Base-by-base conservation (phyloP, 2,113 vertebrate species). In the Seriola aureovittata region DNA sequence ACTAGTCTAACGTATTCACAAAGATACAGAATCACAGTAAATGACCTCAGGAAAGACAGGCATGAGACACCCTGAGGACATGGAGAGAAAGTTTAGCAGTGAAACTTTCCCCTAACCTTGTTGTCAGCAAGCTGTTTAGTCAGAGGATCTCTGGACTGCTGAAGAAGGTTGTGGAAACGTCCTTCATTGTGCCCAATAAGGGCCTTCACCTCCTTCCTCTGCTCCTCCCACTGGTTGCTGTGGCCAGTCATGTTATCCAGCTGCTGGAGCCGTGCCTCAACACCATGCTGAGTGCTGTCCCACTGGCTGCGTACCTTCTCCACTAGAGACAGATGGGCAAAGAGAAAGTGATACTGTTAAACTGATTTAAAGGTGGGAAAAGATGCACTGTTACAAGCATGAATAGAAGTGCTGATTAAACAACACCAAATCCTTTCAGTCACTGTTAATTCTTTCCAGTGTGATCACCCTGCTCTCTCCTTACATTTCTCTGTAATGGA, bases 401-500 rank as follows among this genome's bases (percentile, higher is more conserved):
- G 2, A 42, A 42, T 11, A 10, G 40, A 42, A 42, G 1, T 42
- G 40, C 40, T 42, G 40, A 42, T 42, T 7, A 38, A 38, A 42
- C 7, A 42, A 8, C 40, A 42, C 8, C 8, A 42, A 42, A 11
- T 11, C 40, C 10, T 1, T 23, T 21, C 21, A 50, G 4, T 0
- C 10, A 21, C 21, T 46, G n/a, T 17, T 4, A 17, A 40, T 2
- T 40, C 44, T 60, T 44, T 16, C 38, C 17, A 2, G 4, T 17
- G 17, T 12, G 6, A n/a, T 48, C 50, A 32, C 12, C 1, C 12
- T 54, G 13, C 23, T 57, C n/a, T 59, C 10, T 73, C 93, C 96
- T 87, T 94, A 99, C 98, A 63, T 93, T 98, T 99, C 93, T 98
- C 98, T 50, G 97, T 98, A 58, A 99, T 99, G 70, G 96, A 97